Conservation (phyloP, 2,113 vertebrate species). For the Morphnarchus princeps region DNA sequence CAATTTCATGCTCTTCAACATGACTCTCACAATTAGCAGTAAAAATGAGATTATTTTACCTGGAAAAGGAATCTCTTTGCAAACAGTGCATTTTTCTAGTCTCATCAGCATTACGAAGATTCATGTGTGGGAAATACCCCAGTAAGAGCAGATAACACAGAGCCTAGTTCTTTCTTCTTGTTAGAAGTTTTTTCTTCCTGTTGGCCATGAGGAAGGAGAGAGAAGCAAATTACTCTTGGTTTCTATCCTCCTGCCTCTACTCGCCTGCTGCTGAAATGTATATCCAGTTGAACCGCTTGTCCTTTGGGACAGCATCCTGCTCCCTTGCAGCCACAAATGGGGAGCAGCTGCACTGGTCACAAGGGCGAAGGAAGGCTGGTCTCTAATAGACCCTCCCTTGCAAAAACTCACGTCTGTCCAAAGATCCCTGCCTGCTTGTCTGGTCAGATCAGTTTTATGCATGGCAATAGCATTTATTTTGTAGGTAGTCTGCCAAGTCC, state of each 20-base stretch:
- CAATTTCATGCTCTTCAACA: background rate
- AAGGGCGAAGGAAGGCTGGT: background rate
- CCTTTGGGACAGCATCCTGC: background rate
- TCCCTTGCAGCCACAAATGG: background rate
- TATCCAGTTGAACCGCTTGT: rapidly evolving
- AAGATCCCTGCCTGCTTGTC: background rate
- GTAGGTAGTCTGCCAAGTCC: background rate
- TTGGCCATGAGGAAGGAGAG: background rate
- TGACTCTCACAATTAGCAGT: background rate
- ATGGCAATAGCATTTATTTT: background rate
- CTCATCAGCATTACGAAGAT: background rate
- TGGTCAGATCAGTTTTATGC: background rate
- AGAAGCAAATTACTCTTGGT: background rate
- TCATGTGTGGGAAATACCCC: background rate
- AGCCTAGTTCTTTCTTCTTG: background rate
- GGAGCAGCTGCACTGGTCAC: rapidly evolving
- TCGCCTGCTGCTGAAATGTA: rapidly evolving
- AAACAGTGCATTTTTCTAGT: background rate
- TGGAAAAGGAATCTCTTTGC: background rate
- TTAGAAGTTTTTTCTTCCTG: background rate
- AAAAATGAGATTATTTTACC: conserved; percentile 17
- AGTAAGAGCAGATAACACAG: background rate
- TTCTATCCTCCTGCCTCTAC: background rate
- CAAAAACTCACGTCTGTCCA: background rate
- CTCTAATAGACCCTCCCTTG: background rate